These are phyloP conservation scores for Megaceryle maxima DNA, from an alignment of 2,113 vertebrate genomes.

Conservation along the genomic window DNA sequence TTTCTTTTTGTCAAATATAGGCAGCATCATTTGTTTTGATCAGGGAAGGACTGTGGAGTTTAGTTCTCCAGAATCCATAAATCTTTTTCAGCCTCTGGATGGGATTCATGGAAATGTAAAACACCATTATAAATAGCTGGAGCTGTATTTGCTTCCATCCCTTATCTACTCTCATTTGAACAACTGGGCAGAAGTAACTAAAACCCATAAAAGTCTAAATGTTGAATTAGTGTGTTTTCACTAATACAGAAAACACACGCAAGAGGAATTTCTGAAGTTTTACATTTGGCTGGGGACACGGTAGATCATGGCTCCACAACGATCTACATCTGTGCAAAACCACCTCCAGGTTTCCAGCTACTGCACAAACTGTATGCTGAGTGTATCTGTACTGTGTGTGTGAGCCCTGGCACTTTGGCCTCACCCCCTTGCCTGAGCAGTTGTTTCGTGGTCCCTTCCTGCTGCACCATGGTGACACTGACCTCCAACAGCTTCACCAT, in stretches of 20 bases:
- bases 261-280: neutral
- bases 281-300: neutral
- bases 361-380: neutral
- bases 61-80: neutral
- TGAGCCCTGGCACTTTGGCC: neutral
- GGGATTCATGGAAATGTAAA: neutral
- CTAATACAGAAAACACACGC: neutral
- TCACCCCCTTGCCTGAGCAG: neutral
- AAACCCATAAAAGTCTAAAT: neutral
- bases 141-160: neutral
- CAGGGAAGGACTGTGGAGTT: neutral
- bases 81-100: neutral
- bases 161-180: neutral
- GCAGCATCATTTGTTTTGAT: neutral
- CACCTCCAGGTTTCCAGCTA: neutral
- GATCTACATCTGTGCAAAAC: neutral
- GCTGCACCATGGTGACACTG: neutral
- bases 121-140: neutral
- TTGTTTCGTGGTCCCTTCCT: accelerated
- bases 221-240: neutral
- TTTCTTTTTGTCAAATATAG: neutral
- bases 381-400: no score
- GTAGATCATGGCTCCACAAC: neutral
- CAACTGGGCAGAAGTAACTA: neutral
- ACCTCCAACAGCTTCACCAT: no score